Evolutionary conservation across 2,113 vertebrate species (phyloP).

Genomic region (Vulpes ferrilata): DNA sequence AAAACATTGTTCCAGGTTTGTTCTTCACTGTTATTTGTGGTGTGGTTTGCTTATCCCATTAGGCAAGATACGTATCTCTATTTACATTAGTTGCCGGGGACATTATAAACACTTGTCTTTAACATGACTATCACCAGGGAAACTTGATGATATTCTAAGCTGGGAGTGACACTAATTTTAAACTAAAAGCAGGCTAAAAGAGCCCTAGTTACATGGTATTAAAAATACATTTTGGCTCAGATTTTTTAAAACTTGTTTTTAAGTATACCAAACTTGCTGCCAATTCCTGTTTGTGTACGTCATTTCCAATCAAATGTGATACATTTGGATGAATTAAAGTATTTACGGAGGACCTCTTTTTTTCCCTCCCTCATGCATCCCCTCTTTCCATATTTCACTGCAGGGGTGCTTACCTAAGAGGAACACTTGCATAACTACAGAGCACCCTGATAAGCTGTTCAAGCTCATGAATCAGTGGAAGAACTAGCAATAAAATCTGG

Average conservation of each 20-base stretch:
- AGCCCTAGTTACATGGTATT: constrained; percentile 49
- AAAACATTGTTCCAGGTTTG: background rate
- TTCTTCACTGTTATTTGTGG: constrained; percentile 1
- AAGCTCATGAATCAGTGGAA: background rate
- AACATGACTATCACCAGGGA: constrained; percentile 62
- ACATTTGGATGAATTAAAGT: background rate
- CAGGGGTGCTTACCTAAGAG: background rate
- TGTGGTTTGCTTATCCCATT: constrained; percentile 63
- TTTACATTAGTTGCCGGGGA: constrained; percentile 71
- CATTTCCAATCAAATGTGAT: constrained; percentile 61
- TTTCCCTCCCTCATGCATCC: background rate
- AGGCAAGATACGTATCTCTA: constrained; percentile 56
- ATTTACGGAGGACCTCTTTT: constrained; percentile 13
- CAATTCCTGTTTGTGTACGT: constrained; percentile 66
- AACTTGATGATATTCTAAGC: constrained; percentile 42
- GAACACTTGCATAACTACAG: background rate
- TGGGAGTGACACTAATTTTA: constrained; percentile 70
- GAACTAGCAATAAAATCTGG: background rate
- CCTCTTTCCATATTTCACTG: background rate
- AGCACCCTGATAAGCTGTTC: background rate
- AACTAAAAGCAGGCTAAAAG: constrained; percentile 66
- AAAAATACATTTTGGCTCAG: constrained; percentile 43
- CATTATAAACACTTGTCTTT: constrained; percentile 75
- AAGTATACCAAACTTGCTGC: constrained; percentile 54
- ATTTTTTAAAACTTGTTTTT: constrained; percentile 70